Conservation (phyloP, 37 sponge, comb jelly and placozoan species). For the Tethya wilhelma region DNA sequence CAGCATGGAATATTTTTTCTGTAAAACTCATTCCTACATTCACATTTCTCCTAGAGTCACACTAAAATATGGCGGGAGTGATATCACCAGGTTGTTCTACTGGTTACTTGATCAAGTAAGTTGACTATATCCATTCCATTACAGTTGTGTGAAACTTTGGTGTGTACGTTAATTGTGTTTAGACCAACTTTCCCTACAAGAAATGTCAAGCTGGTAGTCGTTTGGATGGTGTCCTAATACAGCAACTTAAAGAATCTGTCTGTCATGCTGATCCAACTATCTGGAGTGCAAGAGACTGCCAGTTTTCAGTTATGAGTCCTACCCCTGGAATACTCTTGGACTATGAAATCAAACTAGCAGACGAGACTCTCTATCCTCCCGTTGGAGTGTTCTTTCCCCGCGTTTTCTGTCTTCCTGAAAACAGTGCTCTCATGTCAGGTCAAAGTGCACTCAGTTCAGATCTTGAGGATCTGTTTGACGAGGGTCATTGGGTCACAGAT, state of each 20-base stretch:
- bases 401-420: slow-evolving; percentile 60
- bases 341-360: slow-evolving; percentile 55
- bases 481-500: slow-evolving; percentile 55
- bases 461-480: slow-evolving; percentile 73
- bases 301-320: slow-evolving; percentile 41
- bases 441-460: slow-evolving; percentile 42
- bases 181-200: slow-evolving; percentile 84
- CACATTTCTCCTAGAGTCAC: slow-evolving; percentile 38
- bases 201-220: slow-evolving; percentile 47
- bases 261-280: slow-evolving; percentile 80
- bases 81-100: slow-evolving; percentile 82
- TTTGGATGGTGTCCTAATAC: slow-evolving; percentile 74
- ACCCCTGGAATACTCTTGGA: slow-evolving; percentile 33
- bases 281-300: slow-evolving; percentile 27
- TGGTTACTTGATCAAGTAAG: slow-evolving; percentile 72
- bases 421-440: slow-evolving; percentile 54
- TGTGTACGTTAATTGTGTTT: not conserved
- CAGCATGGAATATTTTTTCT: not conserved
- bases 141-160: not conserved
- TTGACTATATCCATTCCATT: not conserved
- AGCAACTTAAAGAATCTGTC: slow-evolving; percentile 83
- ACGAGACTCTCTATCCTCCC: slow-evolving; percentile 46
- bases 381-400: slow-evolving; percentile 70
- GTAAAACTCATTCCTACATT: not conserved
- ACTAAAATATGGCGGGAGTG: slow-evolving; percentile 88